Percentiles rank a stretch among this genome's conserved stretches.
Conservation (phyloP, 1,140 invertebrate species). For the Drosophila nasuta region DNA sequence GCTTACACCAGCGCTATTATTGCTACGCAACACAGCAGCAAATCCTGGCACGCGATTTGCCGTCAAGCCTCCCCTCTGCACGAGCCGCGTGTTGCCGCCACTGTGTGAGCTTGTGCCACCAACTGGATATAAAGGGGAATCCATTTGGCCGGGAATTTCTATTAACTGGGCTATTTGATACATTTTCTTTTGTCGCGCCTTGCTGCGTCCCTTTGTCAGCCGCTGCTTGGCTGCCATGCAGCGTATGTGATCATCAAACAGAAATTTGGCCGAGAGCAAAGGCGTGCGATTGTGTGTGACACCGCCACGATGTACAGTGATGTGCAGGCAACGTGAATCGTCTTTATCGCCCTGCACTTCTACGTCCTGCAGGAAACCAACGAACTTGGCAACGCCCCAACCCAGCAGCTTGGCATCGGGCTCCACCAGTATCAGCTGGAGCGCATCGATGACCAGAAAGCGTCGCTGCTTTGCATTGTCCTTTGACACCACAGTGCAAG, state of each 20-base stretch:
- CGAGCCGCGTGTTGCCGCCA: slow-evolving; percentile 27
- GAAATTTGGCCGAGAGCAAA: slow-evolving; percentile 95
- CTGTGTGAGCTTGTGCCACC: slow-evolving; percentile 73
- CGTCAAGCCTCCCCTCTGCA: slow-evolving; percentile 72
- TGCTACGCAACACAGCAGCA: slow-evolving; percentile 88
- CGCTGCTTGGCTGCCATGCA: slow-evolving; percentile 97
- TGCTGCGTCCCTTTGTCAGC: slow-evolving; percentile 94
- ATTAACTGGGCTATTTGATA: slow-evolving; percentile 96
- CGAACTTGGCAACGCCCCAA: slow-evolving; percentile 98
- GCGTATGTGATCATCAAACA: slow-evolving; percentile 99
- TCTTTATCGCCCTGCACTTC: slow-evolving; percentile 96
- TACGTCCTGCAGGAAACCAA: slow-evolving; percentile 93
- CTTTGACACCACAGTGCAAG: slow-evolving; percentile 96
- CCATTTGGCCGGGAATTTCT: slow-evolving; percentile 90
- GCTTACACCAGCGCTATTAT: slow-evolving; percentile 79
- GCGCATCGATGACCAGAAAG: slow-evolving; percentile 97
- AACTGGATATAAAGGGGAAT: slow-evolving; percentile 85
- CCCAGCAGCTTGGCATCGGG: slow-evolving; percentile 96
- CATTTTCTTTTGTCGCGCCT: slow-evolving; percentile 98
- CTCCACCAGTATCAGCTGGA: slow-evolving; percentile 98
- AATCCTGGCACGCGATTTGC: slow-evolving; percentile 89
- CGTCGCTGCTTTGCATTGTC: slow-evolving; percentile 95
- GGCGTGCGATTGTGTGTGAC: slow-evolving; percentile 90
- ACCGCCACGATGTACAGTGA: slow-evolving; percentile 94
- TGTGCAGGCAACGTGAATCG: slow-evolving; percentile 97